phyloP scores from a whole-genome alignment of 2,797 vertebrate species.

The Coregonus suidteri region DNA sequence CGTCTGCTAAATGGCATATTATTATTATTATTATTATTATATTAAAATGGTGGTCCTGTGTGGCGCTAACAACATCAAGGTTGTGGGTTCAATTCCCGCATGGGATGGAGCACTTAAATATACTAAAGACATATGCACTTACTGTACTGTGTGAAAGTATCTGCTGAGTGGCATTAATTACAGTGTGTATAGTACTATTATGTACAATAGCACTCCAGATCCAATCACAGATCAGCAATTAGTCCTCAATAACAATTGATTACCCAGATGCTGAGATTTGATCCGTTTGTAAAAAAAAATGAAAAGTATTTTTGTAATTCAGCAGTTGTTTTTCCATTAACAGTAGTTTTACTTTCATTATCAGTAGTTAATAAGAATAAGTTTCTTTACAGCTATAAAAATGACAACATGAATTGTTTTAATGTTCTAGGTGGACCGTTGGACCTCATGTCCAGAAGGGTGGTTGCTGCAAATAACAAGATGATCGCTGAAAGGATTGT shows the following conservation, averaged over 20 bases:
- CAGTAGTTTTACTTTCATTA: neutral
- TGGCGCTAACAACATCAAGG: neutral
- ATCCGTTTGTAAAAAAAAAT: neutral
- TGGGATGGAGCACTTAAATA: too few relatives aligned
- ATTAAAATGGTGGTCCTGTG: neutral
- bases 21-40: too few relatives aligned
- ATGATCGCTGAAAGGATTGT: slow-evolving; percentile 83
- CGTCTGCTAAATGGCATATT: too few relatives aligned
- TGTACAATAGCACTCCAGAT: too few relatives aligned
- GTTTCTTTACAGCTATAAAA: neutral
- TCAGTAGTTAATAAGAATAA: neutral
- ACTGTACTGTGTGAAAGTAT: neutral
- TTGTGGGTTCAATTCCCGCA: neutral
- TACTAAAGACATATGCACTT: neutral
- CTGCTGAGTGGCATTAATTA: too few relatives aligned
- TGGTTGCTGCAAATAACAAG: slow-evolving; percentile 87
- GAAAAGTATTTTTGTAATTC: neutral
- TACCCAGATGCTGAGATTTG: neutral
- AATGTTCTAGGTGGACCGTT: slow-evolving; percentile 81
- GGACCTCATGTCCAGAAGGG: slow-evolving; percentile 94
- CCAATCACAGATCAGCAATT: too few relatives aligned
- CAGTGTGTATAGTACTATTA: too few relatives aligned
- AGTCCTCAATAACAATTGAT: too few relatives aligned
- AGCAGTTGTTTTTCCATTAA: neutral
- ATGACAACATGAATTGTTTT: neutral